Conservation (phyloP, 2,888 invertebrate species). For the Beris morrisii region DNA sequence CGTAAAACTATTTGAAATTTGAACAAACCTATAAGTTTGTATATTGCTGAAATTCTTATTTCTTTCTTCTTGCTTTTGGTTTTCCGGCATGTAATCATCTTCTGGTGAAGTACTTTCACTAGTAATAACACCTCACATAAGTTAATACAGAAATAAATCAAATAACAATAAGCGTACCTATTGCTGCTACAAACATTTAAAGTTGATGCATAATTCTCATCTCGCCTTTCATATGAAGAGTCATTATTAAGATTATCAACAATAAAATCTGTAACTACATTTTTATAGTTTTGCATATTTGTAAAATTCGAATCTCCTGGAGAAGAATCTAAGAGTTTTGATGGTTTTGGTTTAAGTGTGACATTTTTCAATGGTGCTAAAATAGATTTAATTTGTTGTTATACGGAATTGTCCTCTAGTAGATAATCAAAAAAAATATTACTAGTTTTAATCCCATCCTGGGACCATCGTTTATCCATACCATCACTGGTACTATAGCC, state of each 20-base stretch:
- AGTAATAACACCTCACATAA: neutral
- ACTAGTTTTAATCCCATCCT: conserved; percentile 58
- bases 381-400: neutral
- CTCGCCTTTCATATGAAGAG: neutral
- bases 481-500: conserved; percentile 88
- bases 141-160: neutral
- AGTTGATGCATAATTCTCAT: conserved; percentile 12
- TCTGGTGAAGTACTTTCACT: conserved; percentile 32
- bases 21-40: conserved; percentile 48
- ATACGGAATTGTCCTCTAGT: neutral
- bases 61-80: conserved; percentile 40
- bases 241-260: conserved; percentile 20
- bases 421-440: neutral
- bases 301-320: conserved; percentile 24
- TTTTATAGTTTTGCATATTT: conserved; percentile 9
- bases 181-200: conserved; percentile 29
- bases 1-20: neutral
- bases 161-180: conserved; percentile 20
- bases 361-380: conserved; percentile 17
- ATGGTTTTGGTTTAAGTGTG: conserved; percentile 26
- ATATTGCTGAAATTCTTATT: conserved; percentile 52
- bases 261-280: conserved; percentile 3
- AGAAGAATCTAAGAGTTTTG: conserved; percentile 24
- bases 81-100: conserved; percentile 28
- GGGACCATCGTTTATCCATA: conserved; percentile 81